phyloP scores from a whole-genome alignment of 1,140 invertebrate species.

The Drosophila bocki region DNA sequence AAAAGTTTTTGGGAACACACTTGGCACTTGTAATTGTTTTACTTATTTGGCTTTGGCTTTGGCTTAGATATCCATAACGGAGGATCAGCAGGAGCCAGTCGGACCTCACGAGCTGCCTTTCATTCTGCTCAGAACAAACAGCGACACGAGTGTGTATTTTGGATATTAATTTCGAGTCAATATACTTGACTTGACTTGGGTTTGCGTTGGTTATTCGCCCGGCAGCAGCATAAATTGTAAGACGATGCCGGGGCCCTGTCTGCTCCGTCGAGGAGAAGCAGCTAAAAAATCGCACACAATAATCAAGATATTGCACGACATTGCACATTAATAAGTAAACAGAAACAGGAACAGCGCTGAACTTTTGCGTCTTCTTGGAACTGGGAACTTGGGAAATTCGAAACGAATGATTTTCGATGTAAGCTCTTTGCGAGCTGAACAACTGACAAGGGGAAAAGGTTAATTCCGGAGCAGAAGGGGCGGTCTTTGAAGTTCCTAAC shows the following conservation, averaged over 20 bases:
- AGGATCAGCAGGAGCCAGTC: slow-evolving; percentile 20
- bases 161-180: slow-evolving; percentile 35
- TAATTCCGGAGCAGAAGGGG: background rate
- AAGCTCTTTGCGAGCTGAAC: slow-evolving; percentile 14
- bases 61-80: background rate
- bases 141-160: slow-evolving; percentile 7
- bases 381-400: slow-evolving; percentile 24
- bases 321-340: slow-evolving; percentile 68
- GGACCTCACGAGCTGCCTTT: background rate
- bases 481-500: slow-evolving; percentile 34
- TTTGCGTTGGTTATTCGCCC: slow-evolving; percentile 27
- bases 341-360: slow-evolving; percentile 23
- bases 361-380: slow-evolving; percentile 29
- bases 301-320: slow-evolving; percentile 73
- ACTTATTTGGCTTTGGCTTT: slow-evolving; percentile 38
- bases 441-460: slow-evolving; percentile 28
- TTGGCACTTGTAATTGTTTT: slow-evolving; percentile 14
- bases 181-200: slow-evolving; percentile 3
- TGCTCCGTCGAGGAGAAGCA: background rate
- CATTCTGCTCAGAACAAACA: slow-evolving; percentile 7
- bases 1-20: slow-evolving; percentile 30
- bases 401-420: slow-evolving; percentile 26
- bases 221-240: slow-evolving; percentile 45
- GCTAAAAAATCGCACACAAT: slow-evolving; percentile 49
- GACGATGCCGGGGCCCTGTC: slow-evolving; percentile 19